These are phyloP conservation scores for Tetragnatha versicolor DNA, from an alignment of 1,140 invertebrate species.

Conservation along the genomic window DNA sequence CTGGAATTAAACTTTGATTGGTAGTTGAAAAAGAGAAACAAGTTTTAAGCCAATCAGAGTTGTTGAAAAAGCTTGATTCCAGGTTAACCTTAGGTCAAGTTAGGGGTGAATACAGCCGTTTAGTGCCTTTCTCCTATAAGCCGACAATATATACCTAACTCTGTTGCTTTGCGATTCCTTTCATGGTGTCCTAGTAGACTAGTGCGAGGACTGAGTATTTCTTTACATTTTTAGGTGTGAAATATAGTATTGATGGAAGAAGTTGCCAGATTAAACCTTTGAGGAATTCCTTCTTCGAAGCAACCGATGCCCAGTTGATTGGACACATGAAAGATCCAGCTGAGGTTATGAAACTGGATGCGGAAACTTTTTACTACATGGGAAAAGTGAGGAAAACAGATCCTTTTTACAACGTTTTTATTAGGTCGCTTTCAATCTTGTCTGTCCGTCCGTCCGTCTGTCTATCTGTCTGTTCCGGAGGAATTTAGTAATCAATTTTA, in stretches of 20 bases:
- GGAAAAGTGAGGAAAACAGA: slow-evolving; percentile 27
- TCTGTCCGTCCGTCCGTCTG: too few species aligned
- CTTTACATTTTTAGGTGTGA: slow-evolving; percentile 38
- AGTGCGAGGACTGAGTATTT: background rate
- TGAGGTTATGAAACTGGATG: slow-evolving; percentile 25
- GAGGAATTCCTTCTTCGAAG: slow-evolving; percentile 35
- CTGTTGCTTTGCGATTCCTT: background rate
- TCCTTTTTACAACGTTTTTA: too few species aligned
- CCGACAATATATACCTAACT: background rate
- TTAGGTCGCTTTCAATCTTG: too few species aligned
- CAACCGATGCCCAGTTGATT: slow-evolving; percentile 1
- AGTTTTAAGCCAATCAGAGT: too few species aligned
- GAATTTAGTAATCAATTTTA: too few species aligned
- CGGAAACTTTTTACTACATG: slow-evolving; percentile 25
- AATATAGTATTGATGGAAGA: background rate
- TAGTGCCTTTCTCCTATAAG: too few species aligned
- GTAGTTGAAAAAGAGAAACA: too few species aligned
- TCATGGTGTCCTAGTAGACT: background rate
- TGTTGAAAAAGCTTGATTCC: too few species aligned
- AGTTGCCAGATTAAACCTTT: slow-evolving; percentile 28
- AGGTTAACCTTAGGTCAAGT: too few species aligned
- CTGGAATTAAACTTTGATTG: too few species aligned
- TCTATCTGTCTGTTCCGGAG: too few species aligned
- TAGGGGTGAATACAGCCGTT: too few species aligned
- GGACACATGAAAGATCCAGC: slow-evolving; percentile 31